A percentile compares a stretch with the other conserved stretches of the same genome.
Conservation (phyloP, 2,113 vertebrate genomes). For the Caloenas nicobarica region DNA sequence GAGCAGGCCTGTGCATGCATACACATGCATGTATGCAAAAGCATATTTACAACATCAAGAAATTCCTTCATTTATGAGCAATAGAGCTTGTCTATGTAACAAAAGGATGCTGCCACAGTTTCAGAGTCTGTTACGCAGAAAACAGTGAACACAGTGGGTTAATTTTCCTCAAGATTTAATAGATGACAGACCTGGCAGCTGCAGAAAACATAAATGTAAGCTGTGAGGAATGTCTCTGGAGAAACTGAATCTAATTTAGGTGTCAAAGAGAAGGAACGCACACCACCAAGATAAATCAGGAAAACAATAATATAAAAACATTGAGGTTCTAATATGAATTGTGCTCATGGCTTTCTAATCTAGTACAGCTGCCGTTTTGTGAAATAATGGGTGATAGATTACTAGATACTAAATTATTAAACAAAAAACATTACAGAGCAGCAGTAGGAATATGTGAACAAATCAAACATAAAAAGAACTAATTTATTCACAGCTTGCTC, state of each 20-base stretch:
- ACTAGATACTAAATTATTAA: background rate
- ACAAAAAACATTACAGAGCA: background rate
- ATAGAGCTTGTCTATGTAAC: background rate
- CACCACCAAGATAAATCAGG: background rate
- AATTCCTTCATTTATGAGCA: background rate
- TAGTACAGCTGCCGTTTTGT: background rate
- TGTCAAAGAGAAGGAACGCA: background rate
- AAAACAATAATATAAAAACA: background rate
- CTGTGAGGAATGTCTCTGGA: conserved; percentile 2
- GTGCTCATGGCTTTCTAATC: background rate
- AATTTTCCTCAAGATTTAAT: background rate
- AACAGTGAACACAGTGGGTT: background rate
- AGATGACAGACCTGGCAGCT: background rate
- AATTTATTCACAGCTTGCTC: background rate
- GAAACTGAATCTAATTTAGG: conserved; percentile 17
- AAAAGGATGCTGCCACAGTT: background rate
- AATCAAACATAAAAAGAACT: background rate
- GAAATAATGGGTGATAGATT: background rate
- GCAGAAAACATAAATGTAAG: background rate
- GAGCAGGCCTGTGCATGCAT: background rate
- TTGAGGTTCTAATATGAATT: background rate
- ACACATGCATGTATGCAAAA: background rate
- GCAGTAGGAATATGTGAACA: background rate
- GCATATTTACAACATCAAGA: background rate
- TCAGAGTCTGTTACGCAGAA: background rate